Percentiles rank a stretch among this genome's conserved stretches.
Conservation (phyloP, 1,140 invertebrate species). For the Papilio xuthus region DNA sequence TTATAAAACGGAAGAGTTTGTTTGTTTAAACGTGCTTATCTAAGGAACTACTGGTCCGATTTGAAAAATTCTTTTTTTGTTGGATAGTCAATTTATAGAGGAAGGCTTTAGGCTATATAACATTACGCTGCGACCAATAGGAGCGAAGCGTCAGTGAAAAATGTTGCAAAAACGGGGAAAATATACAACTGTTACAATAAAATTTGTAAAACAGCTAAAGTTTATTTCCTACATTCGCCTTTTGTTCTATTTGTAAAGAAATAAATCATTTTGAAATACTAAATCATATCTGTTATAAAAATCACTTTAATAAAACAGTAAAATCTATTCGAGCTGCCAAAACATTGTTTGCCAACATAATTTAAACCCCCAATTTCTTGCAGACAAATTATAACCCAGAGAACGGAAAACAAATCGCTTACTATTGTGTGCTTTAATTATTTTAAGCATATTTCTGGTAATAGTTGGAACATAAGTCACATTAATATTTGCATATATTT, state of each 20-base stretch:
- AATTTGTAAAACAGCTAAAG: not conserved
- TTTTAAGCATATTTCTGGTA: not conserved
- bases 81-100: too few relatives aligned
- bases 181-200: not conserved
- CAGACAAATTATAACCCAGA: constrained; percentile 18
- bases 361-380: constrained; percentile 6
- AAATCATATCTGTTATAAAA: constrained; percentile 21
- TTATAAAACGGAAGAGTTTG: too few relatives aligned
- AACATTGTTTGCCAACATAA: constrained; percentile 11
- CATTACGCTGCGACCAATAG: too few relatives aligned
- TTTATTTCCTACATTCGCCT: not conserved
- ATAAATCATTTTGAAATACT: not conserved
- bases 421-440: not conserved
- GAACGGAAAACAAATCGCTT: not conserved
- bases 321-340: constrained; percentile 19
- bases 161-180: too few relatives aligned
- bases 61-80: too few relatives aligned
- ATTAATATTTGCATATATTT: not conserved
- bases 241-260: not conserved
- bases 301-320: not conserved
- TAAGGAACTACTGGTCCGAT: too few relatives aligned
- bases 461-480: not conserved
- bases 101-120: too few relatives aligned
- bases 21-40: too few relatives aligned
- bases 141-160: too few relatives aligned